Evolutionary conservation across 2,888 invertebrate genomes (phyloP), one percentile per base, ranked within the genome.

Genomic region (Cephus spinipes): DNA sequence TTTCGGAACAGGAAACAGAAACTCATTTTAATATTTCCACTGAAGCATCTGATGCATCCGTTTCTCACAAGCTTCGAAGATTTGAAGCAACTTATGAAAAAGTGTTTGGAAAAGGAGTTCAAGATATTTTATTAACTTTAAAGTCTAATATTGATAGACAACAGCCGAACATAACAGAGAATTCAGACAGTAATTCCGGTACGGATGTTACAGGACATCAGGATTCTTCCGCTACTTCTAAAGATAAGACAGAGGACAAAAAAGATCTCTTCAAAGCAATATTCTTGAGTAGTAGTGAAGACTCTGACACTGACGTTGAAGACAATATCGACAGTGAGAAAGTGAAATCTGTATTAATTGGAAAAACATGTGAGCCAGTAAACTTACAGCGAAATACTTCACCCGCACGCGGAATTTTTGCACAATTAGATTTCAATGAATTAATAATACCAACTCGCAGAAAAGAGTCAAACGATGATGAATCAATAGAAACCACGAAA

Each of bases 221-320:
- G 15, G 30, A 68, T 12, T 23, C 23, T n/a, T 32, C 23, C 36
- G 75, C n/a, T 75, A 33, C 3, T 30, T n/a, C 77, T 1, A 83
- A 84, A 68, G 79, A 78, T 6, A 85, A 84, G 34, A 76, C 93
- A 32, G 93, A 93, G 32, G 93, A 95, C 74, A 95, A 95, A 85
- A 93, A 94, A 80, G 98, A 98, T 91, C 92, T 98, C 4, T 98
- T 97, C 88, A 97, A 97, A 91, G 96, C 97, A 0, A 97, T 98
- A 86, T 98, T 98, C 89, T 93, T 96, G 35, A 95, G 95, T 86
- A 96, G 96, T 79, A 96, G 95, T 87, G 96, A 95, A 85, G 92
- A 92, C 34, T 93, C 94, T 23, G 95, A 95, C 76, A 92, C 92
- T 4, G 92, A 92, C 74, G 88, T 84, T 40, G 91, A 91, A 69